Conservation (phyloP, 2,113 vertebrate species). For the Xiphias gladius region DNA sequence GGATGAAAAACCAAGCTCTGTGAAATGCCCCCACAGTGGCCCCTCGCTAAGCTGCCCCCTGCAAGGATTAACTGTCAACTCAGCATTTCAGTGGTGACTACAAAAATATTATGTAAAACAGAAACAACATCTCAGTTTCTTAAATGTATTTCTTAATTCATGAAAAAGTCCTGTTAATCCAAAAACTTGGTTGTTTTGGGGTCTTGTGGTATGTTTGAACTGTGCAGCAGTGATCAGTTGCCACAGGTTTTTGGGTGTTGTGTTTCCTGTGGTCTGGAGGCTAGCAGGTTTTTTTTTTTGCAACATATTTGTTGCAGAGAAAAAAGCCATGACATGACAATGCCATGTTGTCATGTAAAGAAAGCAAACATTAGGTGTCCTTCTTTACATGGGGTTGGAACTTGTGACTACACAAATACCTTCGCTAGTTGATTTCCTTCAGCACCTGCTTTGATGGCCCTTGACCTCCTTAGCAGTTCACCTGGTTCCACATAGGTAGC, state of each 20-base stretch:
- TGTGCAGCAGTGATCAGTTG: background rate
- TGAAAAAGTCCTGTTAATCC: background rate
- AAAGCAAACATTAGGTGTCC: background rate
- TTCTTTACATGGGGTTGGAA: background rate
- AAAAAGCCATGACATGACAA: too few relatives aligned
- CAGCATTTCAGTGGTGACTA: conserved; percentile 57
- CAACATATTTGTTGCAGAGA: background rate
- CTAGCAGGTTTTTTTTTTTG: background rate
- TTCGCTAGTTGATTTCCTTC: conserved; percentile 9
- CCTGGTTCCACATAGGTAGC: conserved; percentile 15
- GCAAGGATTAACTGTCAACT: conserved; percentile 72
- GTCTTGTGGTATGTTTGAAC: background rate
- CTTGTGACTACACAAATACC: background rate
- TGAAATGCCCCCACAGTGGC: conserved; percentile 51
- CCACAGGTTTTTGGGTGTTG: background rate
- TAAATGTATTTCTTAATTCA: background rate
- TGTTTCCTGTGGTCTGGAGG: background rate
- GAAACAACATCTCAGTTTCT: conserved; percentile 11
- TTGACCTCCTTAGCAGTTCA: conserved; percentile 26
- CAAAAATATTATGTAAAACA: conserved; percentile 52
- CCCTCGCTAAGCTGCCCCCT: conserved; percentile 63
- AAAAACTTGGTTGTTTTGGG: background rate
- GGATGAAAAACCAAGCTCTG: conserved; percentile 55
- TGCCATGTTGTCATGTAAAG: background rate
- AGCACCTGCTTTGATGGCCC: conserved; percentile 29